phyloP scores from a whole-genome alignment of 2,797 vertebrate species.

The Syngnathus rostellatus region DNA sequence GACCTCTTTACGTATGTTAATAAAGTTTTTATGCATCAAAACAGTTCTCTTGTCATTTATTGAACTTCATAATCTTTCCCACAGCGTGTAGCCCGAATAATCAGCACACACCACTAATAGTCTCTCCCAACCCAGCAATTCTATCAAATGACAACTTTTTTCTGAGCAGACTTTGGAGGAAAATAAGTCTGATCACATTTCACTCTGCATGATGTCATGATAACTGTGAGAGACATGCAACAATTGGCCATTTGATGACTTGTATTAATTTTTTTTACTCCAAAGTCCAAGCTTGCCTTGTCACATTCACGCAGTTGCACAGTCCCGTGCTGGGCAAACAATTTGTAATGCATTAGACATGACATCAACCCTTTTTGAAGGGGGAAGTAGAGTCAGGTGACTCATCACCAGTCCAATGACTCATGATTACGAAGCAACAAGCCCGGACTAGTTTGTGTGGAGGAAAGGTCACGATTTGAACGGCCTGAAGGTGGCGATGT shows the following conservation, averaged over 20 bases:
- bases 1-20: constrained; percentile 51
- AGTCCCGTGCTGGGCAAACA: constrained; percentile 7
- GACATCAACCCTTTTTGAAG: constrained; percentile 15
- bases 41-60: neutral
- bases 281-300: neutral
- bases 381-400: constrained; percentile 35
- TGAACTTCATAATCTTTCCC: neutral
- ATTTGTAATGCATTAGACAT: constrained; percentile 16
- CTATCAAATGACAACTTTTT: neutral
- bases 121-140: no score
- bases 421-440: constrained; percentile 32
- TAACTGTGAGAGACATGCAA: no score
- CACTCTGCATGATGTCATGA: neutral
- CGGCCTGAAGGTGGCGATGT: constrained; percentile 49
- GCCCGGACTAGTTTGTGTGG: constrained; percentile 19
- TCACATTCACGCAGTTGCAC: constrained; percentile 2
- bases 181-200: neutral
- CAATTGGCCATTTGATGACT: neutral
- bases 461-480: constrained; percentile 7
- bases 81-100: neutral
- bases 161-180: neutral
- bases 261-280: neutral
- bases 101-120: no score
- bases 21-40: constrained; percentile 53
- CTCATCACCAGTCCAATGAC: constrained; percentile 32